Evolutionary conservation across 2,113 vertebrate genomes (phyloP).

Genomic region (Etheostoma spectabile): DNA sequence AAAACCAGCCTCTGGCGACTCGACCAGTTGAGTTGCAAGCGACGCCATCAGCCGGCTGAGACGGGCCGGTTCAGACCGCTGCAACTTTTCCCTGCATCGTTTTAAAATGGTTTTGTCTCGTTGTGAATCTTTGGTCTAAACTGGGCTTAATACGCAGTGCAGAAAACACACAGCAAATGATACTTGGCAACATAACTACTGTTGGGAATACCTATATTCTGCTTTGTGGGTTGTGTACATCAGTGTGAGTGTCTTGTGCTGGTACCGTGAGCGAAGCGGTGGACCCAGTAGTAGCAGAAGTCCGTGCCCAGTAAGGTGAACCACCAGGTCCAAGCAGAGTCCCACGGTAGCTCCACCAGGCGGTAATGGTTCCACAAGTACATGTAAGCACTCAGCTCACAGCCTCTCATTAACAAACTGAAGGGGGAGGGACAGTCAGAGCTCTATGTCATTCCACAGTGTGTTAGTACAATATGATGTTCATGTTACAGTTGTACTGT

Average conservation of each 20-base stretch:
- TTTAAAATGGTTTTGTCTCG: too few relatives aligned
- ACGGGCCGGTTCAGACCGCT: too few relatives aligned
- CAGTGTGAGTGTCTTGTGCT: neutral
- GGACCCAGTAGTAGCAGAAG: constrained; percentile 93
- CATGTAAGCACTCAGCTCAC: constrained; percentile 89
- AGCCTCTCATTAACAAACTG: constrained; percentile 87
- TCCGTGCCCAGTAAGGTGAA: constrained; percentile 91
- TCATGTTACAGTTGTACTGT: neutral
- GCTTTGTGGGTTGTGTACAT: neutral
- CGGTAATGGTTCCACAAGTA: constrained; percentile 90
- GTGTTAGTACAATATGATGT: neutral
- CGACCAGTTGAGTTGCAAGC: too few relatives aligned
- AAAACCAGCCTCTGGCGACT: too few relatives aligned
- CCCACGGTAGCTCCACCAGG: constrained; percentile 89
- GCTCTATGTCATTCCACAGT: neutral
- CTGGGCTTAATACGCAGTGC: neutral
- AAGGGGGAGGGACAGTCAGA: constrained; percentile 38
- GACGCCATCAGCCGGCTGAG: too few relatives aligned
- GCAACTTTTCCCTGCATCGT: too few relatives aligned
- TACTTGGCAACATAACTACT: neutral
- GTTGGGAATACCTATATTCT: neutral
- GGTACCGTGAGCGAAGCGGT: constrained; percentile 91
- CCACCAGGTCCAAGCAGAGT: constrained; percentile 93
- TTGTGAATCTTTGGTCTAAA: too few relatives aligned
- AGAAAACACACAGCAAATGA: neutral